Evolutionary conservation across 2,113 vertebrate species (phyloP), one percentile per base, ranked within the genome.

Genomic region (Gobiocypris rarus): DNA sequence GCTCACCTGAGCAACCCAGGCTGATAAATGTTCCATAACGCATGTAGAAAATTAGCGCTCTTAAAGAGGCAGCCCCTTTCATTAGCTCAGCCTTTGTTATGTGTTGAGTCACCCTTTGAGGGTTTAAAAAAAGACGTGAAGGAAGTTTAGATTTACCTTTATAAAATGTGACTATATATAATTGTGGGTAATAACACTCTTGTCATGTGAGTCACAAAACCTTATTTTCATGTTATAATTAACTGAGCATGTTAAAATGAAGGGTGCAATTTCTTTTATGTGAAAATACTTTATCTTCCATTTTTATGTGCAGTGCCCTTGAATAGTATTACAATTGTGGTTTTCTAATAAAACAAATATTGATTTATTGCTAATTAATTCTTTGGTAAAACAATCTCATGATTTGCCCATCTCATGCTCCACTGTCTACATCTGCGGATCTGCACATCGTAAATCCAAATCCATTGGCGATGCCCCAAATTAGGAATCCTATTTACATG

Each of bases 1-100:
- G 88, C 75, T 83, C 89, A 88, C 88, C 58, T 88, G 90, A 93
- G 93, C 86, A 89, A 88, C 91, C 70, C 26, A 75, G 24, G 10
- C n/a, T 43, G 38, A 45, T n/a, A 81, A 56, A 85, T 67, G 5
- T 67, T 38, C 10, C 8, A 50, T 65, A 58, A 74, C 75, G 71
- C 77, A 84, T 63, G 52, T 81, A 83, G 50, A 79, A 54, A 83
- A 90, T 84, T 85, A 86, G 73, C 2, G 67, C 85, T 61, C 9
- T 76, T 58, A 73, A 61, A 8, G 38, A 58, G 71, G 70, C 75
- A 63, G 61, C 48, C 67, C 19, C 84, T 17, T 58, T 63, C 10
- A 38, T 90, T 34, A 73, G 86, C 22, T 54, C 28, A 75, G 71
- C 50, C 45, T 54, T 56, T 75, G 61, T 59, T 81, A 14, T 54